phyloP scores from a whole-genome alignment of 2,113 vertebrate species.

The Tylochromis polylepis region DNA sequence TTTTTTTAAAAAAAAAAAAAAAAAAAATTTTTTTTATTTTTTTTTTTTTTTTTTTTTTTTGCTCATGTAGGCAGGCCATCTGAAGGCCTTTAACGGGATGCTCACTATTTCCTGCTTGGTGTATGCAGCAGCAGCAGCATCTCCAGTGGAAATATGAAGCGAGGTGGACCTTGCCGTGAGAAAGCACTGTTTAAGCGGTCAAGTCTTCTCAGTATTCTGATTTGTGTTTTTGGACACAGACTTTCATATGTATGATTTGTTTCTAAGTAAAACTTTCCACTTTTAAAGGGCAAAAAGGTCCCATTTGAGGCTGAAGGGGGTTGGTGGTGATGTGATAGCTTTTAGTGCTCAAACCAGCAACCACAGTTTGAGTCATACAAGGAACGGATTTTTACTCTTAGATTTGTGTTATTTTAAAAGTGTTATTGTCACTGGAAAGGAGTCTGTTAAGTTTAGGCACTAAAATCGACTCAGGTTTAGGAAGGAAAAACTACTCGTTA shows the following conservation, averaged over 20 bases:
- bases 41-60: not conserved
- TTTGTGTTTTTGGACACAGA: not conserved
- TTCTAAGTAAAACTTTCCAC: not conserved
- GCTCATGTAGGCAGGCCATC: not conserved
- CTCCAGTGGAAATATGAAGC: not conserved
- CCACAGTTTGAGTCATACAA: not conserved
- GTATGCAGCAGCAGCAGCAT: not conserved
- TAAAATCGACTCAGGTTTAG: not conserved
- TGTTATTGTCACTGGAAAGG: not conserved
- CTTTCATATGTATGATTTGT: not conserved
- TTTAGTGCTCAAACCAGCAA: not conserved
- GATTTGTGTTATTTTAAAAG: not conserved
- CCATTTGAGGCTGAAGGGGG: not conserved
- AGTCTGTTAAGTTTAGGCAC: not conserved
- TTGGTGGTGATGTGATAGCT: not conserved
- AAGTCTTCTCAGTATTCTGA: not conserved
- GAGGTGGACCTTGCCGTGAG: constrained; percentile 16
- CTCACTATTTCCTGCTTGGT: not conserved
- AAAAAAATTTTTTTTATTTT: not conserved
- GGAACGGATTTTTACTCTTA: not conserved
- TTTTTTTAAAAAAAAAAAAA: too few relatives aligned
- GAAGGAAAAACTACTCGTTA: not conserved
- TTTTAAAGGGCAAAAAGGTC: not conserved
- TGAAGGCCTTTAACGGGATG: not conserved
- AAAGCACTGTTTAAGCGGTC: not conserved